These are phyloP conservation scores for Procambarus virginalis DNA, from an alignment of 1,140 invertebrate species.

Conservation along the genomic window DNA sequence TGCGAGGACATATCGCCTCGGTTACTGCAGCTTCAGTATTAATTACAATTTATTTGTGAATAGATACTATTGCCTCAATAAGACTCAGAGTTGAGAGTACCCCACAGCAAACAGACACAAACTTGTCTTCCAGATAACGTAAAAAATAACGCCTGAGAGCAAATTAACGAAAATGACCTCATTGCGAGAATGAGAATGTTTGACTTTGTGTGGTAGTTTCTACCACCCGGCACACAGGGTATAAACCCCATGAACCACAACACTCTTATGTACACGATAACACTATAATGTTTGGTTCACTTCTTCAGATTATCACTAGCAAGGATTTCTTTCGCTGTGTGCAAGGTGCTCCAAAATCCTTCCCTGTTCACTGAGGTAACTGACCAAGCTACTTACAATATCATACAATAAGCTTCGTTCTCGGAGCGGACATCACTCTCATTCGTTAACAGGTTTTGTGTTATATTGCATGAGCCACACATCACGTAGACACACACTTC, in stretches of 20 bases:
- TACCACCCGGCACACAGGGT: constrained; percentile 8
- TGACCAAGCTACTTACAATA: constrained; percentile 25
- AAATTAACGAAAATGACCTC: constrained; percentile 22
- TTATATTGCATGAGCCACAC: background rate
- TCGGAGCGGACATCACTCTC: background rate
- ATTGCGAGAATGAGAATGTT: constrained; percentile 1
- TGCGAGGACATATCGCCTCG: background rate
- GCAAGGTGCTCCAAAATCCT: constrained; percentile 12
- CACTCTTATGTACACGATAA: constrained; percentile 1
- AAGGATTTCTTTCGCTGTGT: constrained; percentile 24
- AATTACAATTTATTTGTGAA: background rate
- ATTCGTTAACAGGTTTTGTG: background rate
- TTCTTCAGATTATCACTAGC: constrained; percentile 19
- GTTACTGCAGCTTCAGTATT: constrained; percentile 16
- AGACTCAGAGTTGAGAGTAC: background rate
- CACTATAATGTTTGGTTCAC: constrained; percentile 6
- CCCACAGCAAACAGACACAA: background rate
- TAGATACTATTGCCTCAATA: background rate
- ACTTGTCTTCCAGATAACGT: background rate
- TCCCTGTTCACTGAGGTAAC: constrained; percentile 10
- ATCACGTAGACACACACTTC: background rate
- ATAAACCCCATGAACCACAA: background rate
- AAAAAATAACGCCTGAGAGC: constrained; percentile 38
- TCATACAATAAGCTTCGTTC: constrained; percentile 18
- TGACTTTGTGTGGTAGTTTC: background rate